A percentile compares a stretch with the other conserved stretches of the same genome.
Evolutionary conservation across 2,113 vertebrate genomes (phyloP).

Genomic region (Acanthochromis polyacanthus): DNA sequence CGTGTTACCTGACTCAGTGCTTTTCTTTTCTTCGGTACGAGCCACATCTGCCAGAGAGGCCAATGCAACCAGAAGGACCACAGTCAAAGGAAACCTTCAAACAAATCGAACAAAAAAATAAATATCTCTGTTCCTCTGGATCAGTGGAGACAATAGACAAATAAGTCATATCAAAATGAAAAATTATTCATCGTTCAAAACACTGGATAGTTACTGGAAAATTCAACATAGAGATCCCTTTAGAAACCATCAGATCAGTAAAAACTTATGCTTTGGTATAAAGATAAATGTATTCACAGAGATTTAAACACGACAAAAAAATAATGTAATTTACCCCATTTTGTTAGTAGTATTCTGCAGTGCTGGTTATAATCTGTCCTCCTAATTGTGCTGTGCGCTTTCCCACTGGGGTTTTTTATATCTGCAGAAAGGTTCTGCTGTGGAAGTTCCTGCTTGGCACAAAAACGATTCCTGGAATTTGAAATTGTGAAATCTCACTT

Average conservation of each 20-base stretch:
- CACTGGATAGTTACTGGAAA: too few relatives aligned
- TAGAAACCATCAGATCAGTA: not conserved
- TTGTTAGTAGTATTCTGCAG: slow-evolving; percentile 30
- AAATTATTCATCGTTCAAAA: not conserved
- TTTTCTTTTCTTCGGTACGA: slow-evolving; percentile 26
- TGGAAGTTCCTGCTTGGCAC: slow-evolving; percentile 26
- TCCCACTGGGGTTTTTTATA: slow-evolving; percentile 63
- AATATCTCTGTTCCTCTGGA: not conserved
- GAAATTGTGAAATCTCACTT: slow-evolving; percentile 52
- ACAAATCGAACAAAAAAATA: not conserved
- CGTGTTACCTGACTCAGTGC: slow-evolving; percentile 60
- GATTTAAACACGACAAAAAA: not conserved
- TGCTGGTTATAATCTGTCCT: not conserved
- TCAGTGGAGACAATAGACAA: not conserved
- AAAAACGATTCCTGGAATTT: slow-evolving; percentile 39
- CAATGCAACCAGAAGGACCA: slow-evolving; percentile 54
- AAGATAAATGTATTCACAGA: not conserved
- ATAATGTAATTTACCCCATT: slow-evolving; percentile 58
- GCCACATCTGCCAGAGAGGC: slow-evolving; percentile 48
- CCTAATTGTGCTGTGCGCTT: not conserved
- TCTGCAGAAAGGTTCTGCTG: not conserved
- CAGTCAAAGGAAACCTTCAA: slow-evolving; percentile 60
- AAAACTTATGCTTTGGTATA: not conserved
- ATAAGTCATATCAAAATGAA: not conserved
- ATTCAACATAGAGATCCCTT: too few relatives aligned